Conservation (phyloP, 2,797 vertebrate species). For the Onychomys leucogaster region DNA sequence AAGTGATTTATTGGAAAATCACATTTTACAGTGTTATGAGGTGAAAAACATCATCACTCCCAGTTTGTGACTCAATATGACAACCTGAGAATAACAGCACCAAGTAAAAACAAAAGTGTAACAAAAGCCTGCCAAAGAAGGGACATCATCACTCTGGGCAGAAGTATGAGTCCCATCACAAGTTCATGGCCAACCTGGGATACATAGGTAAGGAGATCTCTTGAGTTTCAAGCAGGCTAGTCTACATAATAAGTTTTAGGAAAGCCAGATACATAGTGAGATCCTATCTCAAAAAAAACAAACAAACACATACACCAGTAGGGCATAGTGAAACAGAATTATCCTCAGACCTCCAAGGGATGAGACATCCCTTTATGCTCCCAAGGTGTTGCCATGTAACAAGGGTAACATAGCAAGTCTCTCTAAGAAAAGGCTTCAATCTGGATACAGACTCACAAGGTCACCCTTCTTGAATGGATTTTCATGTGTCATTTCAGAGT, state of each 20-base stretch:
- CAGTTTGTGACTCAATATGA: neutral
- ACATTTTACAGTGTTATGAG: neutral
- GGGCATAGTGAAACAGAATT: neutral
- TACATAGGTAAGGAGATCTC: neutral
- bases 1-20: neutral
- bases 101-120: neutral
- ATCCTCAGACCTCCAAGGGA: neutral
- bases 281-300: neutral
- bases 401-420: neutral
- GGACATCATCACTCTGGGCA: neutral
- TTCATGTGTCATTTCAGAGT: slow-evolving; percentile 9
- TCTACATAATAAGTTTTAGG: neutral
- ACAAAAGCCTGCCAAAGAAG: neutral
- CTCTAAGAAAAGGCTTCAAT: too few species aligned
- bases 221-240: neutral
- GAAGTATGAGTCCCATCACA: neutral
- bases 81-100: neutral
- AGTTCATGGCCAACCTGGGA: neutral
- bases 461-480: neutral
- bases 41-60: too few species aligned
- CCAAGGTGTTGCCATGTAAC: too few species aligned
- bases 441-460: neutral
- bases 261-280: neutral
- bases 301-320: fast-evolving
- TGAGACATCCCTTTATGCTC: neutral